Conservation (phyloP, 2,113 vertebrate genomes). For the Martes martes region DNA sequence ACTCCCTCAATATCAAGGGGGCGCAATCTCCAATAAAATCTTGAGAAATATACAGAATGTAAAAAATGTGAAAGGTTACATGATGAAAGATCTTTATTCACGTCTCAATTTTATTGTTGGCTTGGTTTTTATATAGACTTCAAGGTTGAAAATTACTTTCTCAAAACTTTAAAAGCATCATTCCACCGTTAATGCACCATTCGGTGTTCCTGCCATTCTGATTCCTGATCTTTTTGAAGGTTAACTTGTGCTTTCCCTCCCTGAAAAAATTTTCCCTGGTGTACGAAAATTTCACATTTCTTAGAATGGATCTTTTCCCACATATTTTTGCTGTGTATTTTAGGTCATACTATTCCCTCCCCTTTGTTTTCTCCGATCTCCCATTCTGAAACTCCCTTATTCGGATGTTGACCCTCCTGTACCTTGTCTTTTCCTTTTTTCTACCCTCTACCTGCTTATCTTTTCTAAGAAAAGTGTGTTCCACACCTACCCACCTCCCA, state of each 20-base stretch:
- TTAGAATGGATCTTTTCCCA: background rate
- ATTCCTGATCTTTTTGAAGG: background rate
- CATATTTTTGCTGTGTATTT: background rate
- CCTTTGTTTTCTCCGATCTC: background rate
- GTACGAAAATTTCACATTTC: background rate
- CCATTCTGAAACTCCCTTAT: background rate
- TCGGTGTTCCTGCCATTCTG: background rate
- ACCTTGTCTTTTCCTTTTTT: background rate
- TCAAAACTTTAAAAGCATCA: background rate
- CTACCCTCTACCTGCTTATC: background rate
- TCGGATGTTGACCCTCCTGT: background rate
- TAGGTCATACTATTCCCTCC: background rate
- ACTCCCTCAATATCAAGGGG: background rate
- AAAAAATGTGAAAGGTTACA: background rate
- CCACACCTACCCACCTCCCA: background rate
- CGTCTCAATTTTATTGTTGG: background rate
- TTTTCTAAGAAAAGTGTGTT: background rate
- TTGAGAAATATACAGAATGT: background rate
- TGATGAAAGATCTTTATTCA: background rate
- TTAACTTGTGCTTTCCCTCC: background rate
- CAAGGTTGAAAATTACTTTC: background rate
- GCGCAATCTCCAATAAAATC: background rate
- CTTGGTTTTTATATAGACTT: background rate
- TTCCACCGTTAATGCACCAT: background rate
- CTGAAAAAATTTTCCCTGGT: background rate